phyloP scores from a whole-genome alignment of 23 tunicate genomes.

The Botrylloides violaceus region DNA sequence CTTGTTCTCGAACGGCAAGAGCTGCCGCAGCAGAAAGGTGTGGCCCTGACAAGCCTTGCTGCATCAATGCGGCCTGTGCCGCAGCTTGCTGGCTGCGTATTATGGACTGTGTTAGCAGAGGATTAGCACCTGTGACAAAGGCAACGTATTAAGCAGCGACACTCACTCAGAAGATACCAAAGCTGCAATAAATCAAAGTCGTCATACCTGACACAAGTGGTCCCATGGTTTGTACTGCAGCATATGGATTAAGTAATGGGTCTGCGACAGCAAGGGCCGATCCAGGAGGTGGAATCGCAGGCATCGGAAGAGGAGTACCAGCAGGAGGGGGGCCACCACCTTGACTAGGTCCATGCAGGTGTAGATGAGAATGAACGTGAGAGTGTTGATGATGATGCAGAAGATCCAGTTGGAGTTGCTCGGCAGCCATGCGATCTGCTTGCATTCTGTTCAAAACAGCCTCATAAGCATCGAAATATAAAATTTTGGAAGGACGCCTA shows the following conservation, averaged over 20 bases:
- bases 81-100: conserved; percentile 40
- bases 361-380: conserved; percentile 84
- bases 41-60: conserved; percentile 34
- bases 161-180: conserved; percentile 14
- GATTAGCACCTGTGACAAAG: conserved; percentile 38
- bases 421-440: conserved; percentile 38
- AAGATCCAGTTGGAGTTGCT: conserved; percentile 72
- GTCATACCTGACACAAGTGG: conserved; percentile 37
- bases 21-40: conserved; percentile 22
- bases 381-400: conserved; percentile 83
- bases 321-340: conserved; percentile 20
- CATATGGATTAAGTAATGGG: conserved; percentile 33
- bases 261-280: conserved; percentile 25
- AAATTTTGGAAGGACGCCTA: too few relatives aligned
- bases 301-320: conserved; percentile 9
- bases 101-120: conserved; percentile 30
- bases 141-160: not conserved
- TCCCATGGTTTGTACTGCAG: conserved; percentile 27
- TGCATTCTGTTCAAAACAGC: too few relatives aligned
- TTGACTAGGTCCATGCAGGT: conserved; percentile 60
- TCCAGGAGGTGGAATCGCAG: conserved; percentile 26
- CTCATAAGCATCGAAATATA: too few relatives aligned
- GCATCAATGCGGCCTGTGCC: conserved; percentile 19
- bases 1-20: conserved; percentile 6
- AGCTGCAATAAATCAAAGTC: conserved; percentile 34